Evolutionary conservation across 2,888 invertebrate species (phyloP).

Genomic region (Acrocera orbiculus): DNA sequence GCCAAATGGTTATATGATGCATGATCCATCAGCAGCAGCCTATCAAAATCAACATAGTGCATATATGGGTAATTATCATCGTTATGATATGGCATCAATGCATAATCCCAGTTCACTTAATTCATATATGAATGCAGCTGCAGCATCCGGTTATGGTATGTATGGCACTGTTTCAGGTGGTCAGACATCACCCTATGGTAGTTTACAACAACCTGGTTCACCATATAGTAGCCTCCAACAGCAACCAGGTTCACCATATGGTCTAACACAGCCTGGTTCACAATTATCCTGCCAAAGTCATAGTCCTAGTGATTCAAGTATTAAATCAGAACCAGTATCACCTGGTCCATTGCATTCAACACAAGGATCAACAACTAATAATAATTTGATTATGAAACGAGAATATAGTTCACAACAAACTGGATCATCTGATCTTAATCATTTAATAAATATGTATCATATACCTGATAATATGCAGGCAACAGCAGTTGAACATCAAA

Average conservation of each 20-base stretch:
- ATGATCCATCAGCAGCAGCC: conserved; percentile 48
- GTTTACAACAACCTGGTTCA: conserved; percentile 48
- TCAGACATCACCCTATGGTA: conserved; percentile 58
- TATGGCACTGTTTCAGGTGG: conserved; percentile 51
- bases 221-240: conserved; percentile 37
- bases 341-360: conserved; percentile 41
- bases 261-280: conserved; percentile 44
- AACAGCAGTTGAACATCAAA: conserved; percentile 22
- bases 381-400: conserved; percentile 44
- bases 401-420: conserved; percentile 39
- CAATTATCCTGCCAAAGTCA: conserved; percentile 51
- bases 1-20: conserved; percentile 93
- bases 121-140: conserved; percentile 52
- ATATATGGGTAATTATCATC: conserved; percentile 51
- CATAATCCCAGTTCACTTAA: conserved; percentile 44
- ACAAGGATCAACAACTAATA: conserved; percentile 31
- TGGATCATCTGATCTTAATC: conserved; percentile 39
- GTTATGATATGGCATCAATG: conserved; percentile 83
- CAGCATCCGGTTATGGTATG: conserved; percentile 45
- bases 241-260: conserved; percentile 41
- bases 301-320: conserved; percentile 73
- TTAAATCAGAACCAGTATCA: conserved; percentile 77
- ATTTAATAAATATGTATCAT: conserved; percentile 50
- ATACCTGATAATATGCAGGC: conserved; percentile 43
- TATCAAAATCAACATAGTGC: conserved; percentile 66